phyloP scores from a whole-genome alignment of 92 coral and sea anemone species.

The Porites rus region DNA sequence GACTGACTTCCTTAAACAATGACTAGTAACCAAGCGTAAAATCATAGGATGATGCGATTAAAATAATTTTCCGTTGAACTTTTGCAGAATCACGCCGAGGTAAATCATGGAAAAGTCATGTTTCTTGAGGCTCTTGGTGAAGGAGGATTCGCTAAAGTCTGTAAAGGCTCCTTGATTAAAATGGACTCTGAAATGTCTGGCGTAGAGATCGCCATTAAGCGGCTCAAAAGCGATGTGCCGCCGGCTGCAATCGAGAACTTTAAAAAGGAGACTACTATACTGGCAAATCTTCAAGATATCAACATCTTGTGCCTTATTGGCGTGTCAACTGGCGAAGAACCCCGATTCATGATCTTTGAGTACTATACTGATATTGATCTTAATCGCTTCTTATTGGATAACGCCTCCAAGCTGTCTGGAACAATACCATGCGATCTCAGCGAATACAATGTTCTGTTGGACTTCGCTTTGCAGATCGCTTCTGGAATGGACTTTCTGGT shows the following conservation, averaged over 20 bases:
- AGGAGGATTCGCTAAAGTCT: conserved; percentile 88
- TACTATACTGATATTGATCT: conserved; percentile 87
- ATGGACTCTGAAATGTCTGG: conserved; percentile 74
- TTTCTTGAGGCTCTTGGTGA: conserved; percentile 88
- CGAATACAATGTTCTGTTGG: conserved; percentile 66
- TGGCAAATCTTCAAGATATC: conserved; percentile 88
- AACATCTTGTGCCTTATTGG: conserved; percentile 91
- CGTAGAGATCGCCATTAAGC: conserved; percentile 82
- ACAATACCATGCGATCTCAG: conserved; percentile 56
- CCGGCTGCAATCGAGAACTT: conserved; percentile 75
- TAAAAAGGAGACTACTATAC: conserved; percentile 72
- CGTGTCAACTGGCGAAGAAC: conserved; percentile 84
- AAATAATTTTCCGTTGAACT: neutral
- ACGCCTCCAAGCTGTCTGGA: conserved; percentile 51
- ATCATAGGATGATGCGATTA: neutral
- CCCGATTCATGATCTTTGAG: conserved; percentile 93
- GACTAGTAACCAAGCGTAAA: too few relatives aligned
- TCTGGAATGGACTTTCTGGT: conserved; percentile 94
- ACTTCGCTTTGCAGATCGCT: conserved; percentile 90
- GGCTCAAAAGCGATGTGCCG: conserved; percentile 81
- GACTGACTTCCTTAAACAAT: too few relatives aligned
- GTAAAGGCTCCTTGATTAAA: conserved; percentile 80
- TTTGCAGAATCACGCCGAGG: conserved; percentile 67
- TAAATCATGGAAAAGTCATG: conserved; percentile 92
- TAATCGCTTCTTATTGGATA: conserved; percentile 64